Percentiles rank a stretch among this genome's conserved stretches.
These are phyloP conservation scores for Glossophaga mutica DNA, from an alignment of 2,797 vertebrate species.

Conservation along the genomic window DNA sequence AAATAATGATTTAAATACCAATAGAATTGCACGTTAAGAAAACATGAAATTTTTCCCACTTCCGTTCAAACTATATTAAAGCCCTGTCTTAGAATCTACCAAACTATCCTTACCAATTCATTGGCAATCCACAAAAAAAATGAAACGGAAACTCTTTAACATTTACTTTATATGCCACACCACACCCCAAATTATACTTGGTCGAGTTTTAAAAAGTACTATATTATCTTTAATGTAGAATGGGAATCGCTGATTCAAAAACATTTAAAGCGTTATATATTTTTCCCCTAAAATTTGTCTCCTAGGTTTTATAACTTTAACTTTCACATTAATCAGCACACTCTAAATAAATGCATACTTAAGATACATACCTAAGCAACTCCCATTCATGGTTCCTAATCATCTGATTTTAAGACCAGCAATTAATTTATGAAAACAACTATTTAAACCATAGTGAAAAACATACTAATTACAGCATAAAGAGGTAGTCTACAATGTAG, in stretches of 20 bases:
- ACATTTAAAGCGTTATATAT: not conserved
- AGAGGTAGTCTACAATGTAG: not conserved
- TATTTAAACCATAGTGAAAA: not conserved
- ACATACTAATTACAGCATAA: not conserved
- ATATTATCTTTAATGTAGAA: not conserved
- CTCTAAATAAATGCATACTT: not conserved
- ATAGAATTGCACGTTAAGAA: not conserved
- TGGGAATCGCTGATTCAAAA: not conserved
- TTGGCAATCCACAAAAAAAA: not conserved
- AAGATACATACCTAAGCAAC: conserved; percentile 22
- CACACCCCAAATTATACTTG: not conserved
- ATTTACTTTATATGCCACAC: not conserved
- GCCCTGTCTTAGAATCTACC: not conserved
- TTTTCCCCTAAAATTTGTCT: not conserved
- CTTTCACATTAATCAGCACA: conserved; percentile 33
- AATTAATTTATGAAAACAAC: conserved; percentile 29
- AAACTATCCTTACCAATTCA: conserved; percentile 1
- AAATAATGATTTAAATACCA: not conserved
- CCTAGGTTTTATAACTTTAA: not conserved
- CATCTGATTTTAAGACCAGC: conserved; percentile 28
- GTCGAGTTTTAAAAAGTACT: not conserved
- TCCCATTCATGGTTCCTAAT: not conserved
- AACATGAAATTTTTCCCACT: not conserved
- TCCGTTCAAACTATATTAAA: not conserved
- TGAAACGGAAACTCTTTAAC: not conserved